Evolutionary conservation across 2,888 invertebrate genomes (phyloP), one percentile per base, ranked within the genome.

Genomic region (Lamproptera curius): DNA sequence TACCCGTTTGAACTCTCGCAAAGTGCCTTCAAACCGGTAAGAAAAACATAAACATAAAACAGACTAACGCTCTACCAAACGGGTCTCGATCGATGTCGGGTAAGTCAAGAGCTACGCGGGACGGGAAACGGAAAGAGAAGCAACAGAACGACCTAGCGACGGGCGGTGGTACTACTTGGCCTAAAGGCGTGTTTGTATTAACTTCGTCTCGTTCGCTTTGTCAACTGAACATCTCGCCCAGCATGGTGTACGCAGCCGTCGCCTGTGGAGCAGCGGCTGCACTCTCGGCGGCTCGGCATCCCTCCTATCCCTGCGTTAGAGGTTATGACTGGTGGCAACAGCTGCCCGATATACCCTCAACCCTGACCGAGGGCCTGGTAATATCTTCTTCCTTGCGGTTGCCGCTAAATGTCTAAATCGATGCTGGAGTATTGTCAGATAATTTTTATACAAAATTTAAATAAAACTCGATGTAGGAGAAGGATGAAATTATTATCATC

Each of bases 241-340:
- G 84, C 93, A 92, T 73, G 94, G 94, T 73, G 93, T 92, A 86
- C 93, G 92, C 79, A 94, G 92, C 69, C 93, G 92, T 81, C 94
- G 91, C 87, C 90, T 91, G 89, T 91, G 92, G 58, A 90, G 89
- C 41, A 78, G 63, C 56, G 78, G 78, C 75, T 80, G 78, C 63
- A 72, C 69, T 2, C 80, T 75, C 57, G 80, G 81, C 75, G 76
- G 84, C 80, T 79, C 84, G 36, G 65, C 73, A 49, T 56, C 74
- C 70, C 86, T 73, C 77, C 86, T 88, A 85, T 87, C 89, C 89
- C 89, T 89, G 89, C 87, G 85, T 82, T 81, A 86, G 75, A 86
- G 69, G 84, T 65, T 65, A 84, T 82, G 76, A 84, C 79, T 83
- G 77, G 81, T 59, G 56, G 55, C 62, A 66, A 71, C 69, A 61